These are phyloP conservation scores for Camponotus vicinus DNA, from an alignment of 1,140 invertebrate species.

Conservation along the genomic window DNA sequence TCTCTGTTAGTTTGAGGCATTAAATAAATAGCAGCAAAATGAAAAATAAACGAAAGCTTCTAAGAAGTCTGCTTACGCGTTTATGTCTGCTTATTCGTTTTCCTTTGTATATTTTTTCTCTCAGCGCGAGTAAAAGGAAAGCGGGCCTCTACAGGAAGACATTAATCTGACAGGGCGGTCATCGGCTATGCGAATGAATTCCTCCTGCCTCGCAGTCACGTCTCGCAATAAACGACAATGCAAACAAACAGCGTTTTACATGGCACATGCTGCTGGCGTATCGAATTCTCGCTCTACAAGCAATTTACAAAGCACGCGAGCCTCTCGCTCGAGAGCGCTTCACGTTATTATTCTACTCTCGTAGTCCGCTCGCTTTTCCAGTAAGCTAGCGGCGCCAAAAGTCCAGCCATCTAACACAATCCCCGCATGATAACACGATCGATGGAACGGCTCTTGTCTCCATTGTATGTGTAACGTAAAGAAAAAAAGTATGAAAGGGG, in stretches of 20 bases:
- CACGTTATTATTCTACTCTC: conserved; percentile 56
- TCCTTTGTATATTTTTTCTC: background rate
- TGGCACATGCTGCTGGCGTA: conserved; percentile 46
- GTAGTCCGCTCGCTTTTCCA: background rate
- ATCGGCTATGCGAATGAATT: conserved; percentile 57
- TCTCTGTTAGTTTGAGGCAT: background rate
- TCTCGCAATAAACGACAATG: conserved; percentile 63
- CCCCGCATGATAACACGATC: conserved; percentile 31
- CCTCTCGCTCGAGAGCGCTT: conserved; percentile 23
- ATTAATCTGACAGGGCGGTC: conserved; percentile 47
- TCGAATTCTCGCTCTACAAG: conserved; percentile 57
- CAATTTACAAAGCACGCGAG: conserved; percentile 48
- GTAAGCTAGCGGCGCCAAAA: conserved; percentile 41
- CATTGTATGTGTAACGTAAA: background rate
- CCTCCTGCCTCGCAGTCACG: conserved; percentile 38
- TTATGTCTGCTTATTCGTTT: background rate
- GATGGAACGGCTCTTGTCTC: conserved; percentile 36
- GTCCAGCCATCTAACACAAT: conserved; percentile 44
- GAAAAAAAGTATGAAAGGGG: background rate
- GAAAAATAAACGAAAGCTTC: background rate
- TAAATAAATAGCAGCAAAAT: background rate
- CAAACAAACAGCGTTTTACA: conserved; percentile 61
- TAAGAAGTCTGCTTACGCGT: background rate
- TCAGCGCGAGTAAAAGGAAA: background rate
- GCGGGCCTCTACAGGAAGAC: background rate